A percentile compares a stretch with the other conserved stretches of the same genome.
These are phyloP conservation scores for Bufo gargarizans DNA, from an alignment of 2,113 vertebrate species.

Conservation along the genomic window DNA sequence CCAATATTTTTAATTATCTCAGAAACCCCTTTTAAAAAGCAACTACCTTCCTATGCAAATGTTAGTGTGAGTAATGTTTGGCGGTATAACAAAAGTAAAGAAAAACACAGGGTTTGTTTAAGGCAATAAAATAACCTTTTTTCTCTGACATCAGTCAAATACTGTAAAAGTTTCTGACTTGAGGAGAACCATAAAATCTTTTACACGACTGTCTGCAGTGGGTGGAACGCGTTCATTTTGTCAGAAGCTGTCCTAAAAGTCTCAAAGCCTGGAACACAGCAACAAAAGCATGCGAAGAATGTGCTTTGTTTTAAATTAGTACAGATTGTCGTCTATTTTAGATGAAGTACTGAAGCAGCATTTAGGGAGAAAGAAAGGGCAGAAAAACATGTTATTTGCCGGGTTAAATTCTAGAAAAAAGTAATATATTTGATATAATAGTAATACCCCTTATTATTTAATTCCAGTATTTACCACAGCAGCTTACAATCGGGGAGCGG, in stretches of 20 bases:
- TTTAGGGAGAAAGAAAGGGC: background rate
- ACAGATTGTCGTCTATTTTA: constrained; percentile 34
- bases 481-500: too few relatives aligned
- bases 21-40: background rate
- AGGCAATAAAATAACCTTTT: background rate
- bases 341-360: background rate
- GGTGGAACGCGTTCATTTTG: background rate
- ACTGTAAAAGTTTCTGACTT: background rate
- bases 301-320: constrained; percentile 34
- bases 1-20: background rate
- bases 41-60: background rate
- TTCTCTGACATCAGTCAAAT: background rate
- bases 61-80: background rate
- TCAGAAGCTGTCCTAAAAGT: background rate
- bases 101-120: background rate
- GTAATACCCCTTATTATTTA: too few relatives aligned
- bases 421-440: too few relatives aligned
- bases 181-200: background rate
- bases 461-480: too few relatives aligned
- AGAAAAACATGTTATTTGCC: background rate
- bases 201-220: background rate
- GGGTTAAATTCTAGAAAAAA: background rate
- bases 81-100: background rate
- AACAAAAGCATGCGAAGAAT: constrained; percentile 25
- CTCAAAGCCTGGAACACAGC: constrained; percentile 8